Base-by-base conservation (phyloP, 2,888 invertebrate genomes). In the Tenthredo amoena region DNA sequence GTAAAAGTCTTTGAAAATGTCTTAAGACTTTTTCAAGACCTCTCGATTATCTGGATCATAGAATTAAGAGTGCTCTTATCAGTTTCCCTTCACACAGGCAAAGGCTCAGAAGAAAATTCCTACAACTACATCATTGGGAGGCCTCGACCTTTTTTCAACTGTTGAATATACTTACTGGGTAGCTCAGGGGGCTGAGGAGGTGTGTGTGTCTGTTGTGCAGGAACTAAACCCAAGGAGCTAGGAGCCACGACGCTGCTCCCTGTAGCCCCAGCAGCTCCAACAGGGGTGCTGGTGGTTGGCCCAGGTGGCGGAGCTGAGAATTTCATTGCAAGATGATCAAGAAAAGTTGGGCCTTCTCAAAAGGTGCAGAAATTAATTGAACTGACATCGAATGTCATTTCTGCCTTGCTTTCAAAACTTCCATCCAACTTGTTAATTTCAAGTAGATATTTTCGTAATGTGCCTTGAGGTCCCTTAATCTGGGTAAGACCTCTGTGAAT, bases 131-230 rank as follows among this genome's bases (percentile, higher is more conserved):
- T 37, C n/a, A 37, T 37, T 40, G 71, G 2, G 15, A 37, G n/a
- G 71, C 34, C 37, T 34, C 37, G 71, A 71, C 37, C n/a, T 37
- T 55, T 71, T 9, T 9, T 37, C 34, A 71, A 21, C 40, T 10
- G 43, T n/a, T 10, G 21, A 77, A 82, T 18, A 85, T 87, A 88
- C 92, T 92, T 91, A 95, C 95, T 94, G 89, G 95, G 95, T 92
- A 98, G 95, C 93, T 98, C 98, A 82, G 97, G 97, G 87, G 97
- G 96, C 89, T 96, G 96, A 72, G 97, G 96, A 83, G 96, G 95
- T 87, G 94, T 94, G 90, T 94, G 94, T 88, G 94, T 94, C 88
- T 94, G 94, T 89, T 94, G 94, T 86, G 94, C 93, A 85, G 94
- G 96, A 91, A 96, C 96, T 91, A 93, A 88, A 84, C 93, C 88